Base-by-base conservation (phyloP, 2,797 vertebrate species). In the Taenioides sp. region DNA sequence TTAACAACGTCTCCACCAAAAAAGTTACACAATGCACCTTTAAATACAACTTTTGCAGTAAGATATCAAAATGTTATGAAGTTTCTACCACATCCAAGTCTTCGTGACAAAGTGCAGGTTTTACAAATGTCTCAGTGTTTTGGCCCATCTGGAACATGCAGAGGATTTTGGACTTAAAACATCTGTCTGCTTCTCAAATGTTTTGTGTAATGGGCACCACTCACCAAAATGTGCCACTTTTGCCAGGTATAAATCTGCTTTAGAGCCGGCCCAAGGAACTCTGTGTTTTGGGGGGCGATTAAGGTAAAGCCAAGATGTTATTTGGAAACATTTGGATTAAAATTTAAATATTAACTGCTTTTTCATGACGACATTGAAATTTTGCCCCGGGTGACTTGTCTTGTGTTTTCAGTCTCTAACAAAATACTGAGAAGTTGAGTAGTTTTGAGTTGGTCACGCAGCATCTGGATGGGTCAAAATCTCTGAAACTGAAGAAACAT, bases 121-220 rank as follows among this genome's bases (percentile, higher is more conserved):
- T 66, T 52, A 66, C 65, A 66, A 54, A 66, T 54, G 65, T 52
- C 47, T 66, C 49, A 23, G 18, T 28, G 25, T 52, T 7, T 31
- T 50, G 65, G 23, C 25, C 47, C 65, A 66, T 66, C 65, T 66
- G 65, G 25, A 52, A 28, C 47, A n/a, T 31, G 25, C 65, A 52
- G 25, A 52, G 65, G 65, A 52, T 66, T 66, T 37, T 52, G 65
- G 49, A 52, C 65, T 16, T 52, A 66, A 66, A 66, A 66, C 65
- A 66, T 66, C 65, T 66, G 65, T 66, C 49, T 52, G 27, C 12
- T 67, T 22, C 31, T 54, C 66, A 67, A 66, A 37, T 67, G 66
- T 67, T 67, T 67, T 20, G 28, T 17, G 52, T 55, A 67, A 55
- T 67, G 50, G 28, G 50, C 22, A 57, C 20, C 52, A 31, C 28